Evolutionary conservation across 2,797 vertebrate genomes (phyloP), one percentile per base, ranked within the genome.

Genomic region (Momotus momota): DNA sequence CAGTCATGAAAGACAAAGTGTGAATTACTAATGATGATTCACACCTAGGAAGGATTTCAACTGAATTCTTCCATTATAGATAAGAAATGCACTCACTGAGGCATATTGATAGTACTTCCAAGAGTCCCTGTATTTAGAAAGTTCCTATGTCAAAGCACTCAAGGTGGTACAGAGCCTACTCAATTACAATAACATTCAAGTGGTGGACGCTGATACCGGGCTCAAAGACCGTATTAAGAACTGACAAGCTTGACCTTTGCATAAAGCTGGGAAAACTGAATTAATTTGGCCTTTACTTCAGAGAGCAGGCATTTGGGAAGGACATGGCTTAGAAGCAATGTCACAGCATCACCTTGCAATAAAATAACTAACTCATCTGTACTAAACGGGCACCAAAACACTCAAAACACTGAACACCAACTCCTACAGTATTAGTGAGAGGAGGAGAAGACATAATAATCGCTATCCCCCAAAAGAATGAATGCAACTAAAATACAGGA

Each of bases 21-120:
- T 29, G 65, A 94, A 78, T 80, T 96, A 83, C 66, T 90, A 81
- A 81, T 69, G 35, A 69, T 93, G 77, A 96, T 88, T 94, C 87
- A 94, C 75, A 84, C 54, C 65, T 33, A 78, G 85, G 69, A 81
- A 90, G 65, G 65, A 51, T 93, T 87, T 95, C 79, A 87, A 4
- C 10, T 0, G n/a, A 83, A 52, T 88, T 88, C 54, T 62, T 92
- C 86, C 80, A 82, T 81, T 92, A 35, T 72, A 81, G 87, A 58
- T 81, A 74, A 95, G 88, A 85, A 95, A 82, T 27, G 74, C 46
- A 62, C 49, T 94, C 92, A 66, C 78, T 85, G 79, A 92, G 72
- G 74, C 65, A 58, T 65, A 82, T 35, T 85, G 88, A 57, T 73
- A 91, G 78, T 41, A 31, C 49, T 61, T 87, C 60, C 70, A 31